These are phyloP conservation scores for Hippasteria phrygiana DNA, from an alignment of 53 echinoderm and acorn worm species.

Conservation along the genomic window DNA sequence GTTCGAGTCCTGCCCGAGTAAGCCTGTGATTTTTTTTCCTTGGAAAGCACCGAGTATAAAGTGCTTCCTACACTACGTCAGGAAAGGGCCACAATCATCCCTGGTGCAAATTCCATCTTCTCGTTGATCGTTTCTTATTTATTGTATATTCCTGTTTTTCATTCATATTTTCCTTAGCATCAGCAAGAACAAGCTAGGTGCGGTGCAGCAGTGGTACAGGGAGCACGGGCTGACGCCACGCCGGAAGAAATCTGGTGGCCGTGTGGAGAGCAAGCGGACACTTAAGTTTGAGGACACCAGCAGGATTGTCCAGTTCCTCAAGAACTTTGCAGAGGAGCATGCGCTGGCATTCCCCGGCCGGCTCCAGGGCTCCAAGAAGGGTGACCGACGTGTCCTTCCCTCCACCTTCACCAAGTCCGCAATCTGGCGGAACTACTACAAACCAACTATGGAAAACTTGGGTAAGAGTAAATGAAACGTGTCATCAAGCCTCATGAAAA, in stretches of 20 bases:
- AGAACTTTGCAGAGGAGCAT: constrained; percentile 65
- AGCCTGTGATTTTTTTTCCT: no score
- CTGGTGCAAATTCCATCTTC: no score
- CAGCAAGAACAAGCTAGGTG: constrained; percentile 49
- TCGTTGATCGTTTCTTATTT: background rate
- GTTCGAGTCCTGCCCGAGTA: no score
- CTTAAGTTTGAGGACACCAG: constrained; percentile 54
- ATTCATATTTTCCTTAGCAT: constrained; percentile 9
- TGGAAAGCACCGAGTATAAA: no score
- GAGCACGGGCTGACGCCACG: constrained; percentile 45
- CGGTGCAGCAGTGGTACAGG: constrained; percentile 42
- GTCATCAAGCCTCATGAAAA: no score
- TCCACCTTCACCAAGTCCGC: constrained; percentile 16
- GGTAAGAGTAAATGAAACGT: no score
- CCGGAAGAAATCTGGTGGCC: constrained; percentile 43
- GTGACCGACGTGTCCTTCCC: constrained; percentile 46
- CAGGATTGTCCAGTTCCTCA: constrained; percentile 46
- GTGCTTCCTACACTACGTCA: no score
- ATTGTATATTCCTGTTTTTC: background rate
- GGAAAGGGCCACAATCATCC: no score
- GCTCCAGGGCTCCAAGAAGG: constrained; percentile 42
- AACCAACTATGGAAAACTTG: constrained; percentile 7
- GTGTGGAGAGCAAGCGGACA: background rate
- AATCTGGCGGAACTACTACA: constrained; percentile 39
- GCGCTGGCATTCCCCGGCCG: constrained; percentile 50